Evolutionary conservation across 2,113 vertebrate genomes (phyloP).

Genomic region (Lonchura striata): DNA sequence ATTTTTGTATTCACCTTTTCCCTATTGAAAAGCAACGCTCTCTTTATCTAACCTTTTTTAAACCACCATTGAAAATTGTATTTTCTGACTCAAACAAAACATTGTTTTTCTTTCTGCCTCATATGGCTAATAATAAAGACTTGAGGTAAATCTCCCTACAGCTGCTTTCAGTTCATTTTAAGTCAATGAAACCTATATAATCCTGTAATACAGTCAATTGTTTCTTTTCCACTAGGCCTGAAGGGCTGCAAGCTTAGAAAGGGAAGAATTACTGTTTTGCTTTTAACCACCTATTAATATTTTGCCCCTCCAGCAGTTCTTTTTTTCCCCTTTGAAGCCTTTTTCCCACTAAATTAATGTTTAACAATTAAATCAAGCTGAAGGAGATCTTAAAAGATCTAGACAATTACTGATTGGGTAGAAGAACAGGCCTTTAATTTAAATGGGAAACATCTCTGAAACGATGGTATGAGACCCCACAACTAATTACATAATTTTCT

Average conservation of each 20-base stretch:
- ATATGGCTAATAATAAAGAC: slow-evolving; percentile 89
- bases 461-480: slow-evolving; percentile 77
- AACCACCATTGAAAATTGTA: slow-evolving; percentile 75
- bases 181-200: slow-evolving; percentile 95
- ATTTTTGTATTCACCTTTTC: slow-evolving; percentile 68
- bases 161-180: slow-evolving; percentile 93
- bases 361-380: slow-evolving; percentile 86
- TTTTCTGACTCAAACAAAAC: slow-evolving; percentile 82
- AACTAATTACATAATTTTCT: slow-evolving; percentile 97
- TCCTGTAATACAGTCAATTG: slow-evolving; percentile 88
- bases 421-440: slow-evolving; percentile 78
- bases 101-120: slow-evolving; percentile 87
- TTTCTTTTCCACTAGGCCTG: slow-evolving; percentile 84
- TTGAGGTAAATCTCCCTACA: slow-evolving; percentile 91
- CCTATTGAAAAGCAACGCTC: slow-evolving; percentile 21
- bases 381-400: slow-evolving; percentile 78
- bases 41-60: slow-evolving; percentile 74
- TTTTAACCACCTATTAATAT: slow-evolving; percentile 84
- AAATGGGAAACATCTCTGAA: slow-evolving; percentile 86
- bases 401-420: slow-evolving; percentile 83
- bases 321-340: slow-evolving; percentile 74
- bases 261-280: slow-evolving; percentile 86
- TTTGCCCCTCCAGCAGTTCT: slow-evolving; percentile 74
- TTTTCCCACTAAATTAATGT: slow-evolving; percentile 82
- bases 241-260: slow-evolving; percentile 85